Percentiles rank a stretch among this genome's conserved stretches.
Conservation (phyloP, 2,797 vertebrate species). For the Melopsittacus undulatus region DNA sequence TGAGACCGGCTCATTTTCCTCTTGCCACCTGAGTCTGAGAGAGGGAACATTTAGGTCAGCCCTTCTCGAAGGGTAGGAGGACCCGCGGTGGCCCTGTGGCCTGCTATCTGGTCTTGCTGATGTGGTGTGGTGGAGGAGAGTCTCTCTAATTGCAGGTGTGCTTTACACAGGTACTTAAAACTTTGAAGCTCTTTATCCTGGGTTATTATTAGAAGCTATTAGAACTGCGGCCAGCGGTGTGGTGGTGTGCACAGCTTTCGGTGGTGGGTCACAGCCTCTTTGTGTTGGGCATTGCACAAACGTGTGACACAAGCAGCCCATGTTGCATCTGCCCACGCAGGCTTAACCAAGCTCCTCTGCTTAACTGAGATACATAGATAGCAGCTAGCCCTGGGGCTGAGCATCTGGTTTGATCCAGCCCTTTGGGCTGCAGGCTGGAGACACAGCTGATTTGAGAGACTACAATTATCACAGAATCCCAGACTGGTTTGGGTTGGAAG, state of each 20-base stretch:
- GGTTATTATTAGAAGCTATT: slow-evolving; percentile 21
- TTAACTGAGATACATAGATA: background rate
- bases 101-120: background rate
- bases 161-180: background rate
- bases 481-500: background rate
- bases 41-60: slow-evolving; percentile 40
- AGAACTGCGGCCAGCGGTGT: background rate
- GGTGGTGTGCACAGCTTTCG: background rate
- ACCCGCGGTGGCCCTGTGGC: background rate
- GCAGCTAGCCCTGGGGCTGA: background rate
- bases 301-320: background rate
- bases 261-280: background rate
- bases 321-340: background rate
- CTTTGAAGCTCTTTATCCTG: background rate
- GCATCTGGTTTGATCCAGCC: background rate
- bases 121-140: background rate
- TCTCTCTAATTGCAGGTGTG: slow-evolving; percentile 17
- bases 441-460: accelerated
- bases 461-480: background rate
- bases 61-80: background rate
- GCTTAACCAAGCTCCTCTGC: background rate
- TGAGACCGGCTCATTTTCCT: background rate
- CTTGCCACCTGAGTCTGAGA: background rate
- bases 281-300: accelerated
- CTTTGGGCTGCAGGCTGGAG: background rate